These are phyloP conservation scores for Macrosteles quadrilineatus DNA, from an alignment of 1,140 invertebrate species.

Conservation along the genomic window DNA sequence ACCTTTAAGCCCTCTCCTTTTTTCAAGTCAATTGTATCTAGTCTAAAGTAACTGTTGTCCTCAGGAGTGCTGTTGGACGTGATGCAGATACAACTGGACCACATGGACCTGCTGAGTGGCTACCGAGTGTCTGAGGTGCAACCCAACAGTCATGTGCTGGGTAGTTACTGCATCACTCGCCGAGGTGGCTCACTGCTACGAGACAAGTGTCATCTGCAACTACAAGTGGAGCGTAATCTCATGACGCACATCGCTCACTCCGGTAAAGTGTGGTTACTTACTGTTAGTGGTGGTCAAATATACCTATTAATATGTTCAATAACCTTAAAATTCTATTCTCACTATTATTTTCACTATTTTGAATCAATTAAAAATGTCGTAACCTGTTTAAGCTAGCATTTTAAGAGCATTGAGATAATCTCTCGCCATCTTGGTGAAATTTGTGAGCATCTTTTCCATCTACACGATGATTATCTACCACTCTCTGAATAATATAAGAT, in stretches of 20 bases:
- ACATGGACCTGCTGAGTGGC: constrained; percentile 82
- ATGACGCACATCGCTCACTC: constrained; percentile 65
- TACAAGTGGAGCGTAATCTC: constrained; percentile 84
- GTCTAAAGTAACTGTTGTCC: no score
- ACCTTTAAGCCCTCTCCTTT: no score
- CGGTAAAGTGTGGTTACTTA: no score
- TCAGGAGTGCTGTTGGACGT: constrained; percentile 66
- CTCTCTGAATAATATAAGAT: no score
- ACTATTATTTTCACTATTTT: no score
- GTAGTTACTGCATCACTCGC: constrained; percentile 57
- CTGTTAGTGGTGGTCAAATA: constrained; percentile 21
- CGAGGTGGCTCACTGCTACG: constrained; percentile 66
- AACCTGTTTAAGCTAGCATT: no score
- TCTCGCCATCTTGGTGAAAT: no score
- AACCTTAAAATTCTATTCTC: background rate
- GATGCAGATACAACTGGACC: constrained; percentile 73
- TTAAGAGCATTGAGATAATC: no score
- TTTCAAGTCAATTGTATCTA: no score
- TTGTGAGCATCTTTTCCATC: no score
- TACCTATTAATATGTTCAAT: constrained; percentile 26
- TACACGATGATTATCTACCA: no score
- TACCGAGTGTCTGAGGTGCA: constrained; percentile 48
- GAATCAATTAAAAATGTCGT: no score
- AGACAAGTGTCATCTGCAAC: constrained; percentile 75
- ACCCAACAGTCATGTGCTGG: constrained; percentile 44